These are phyloP conservation scores for Haemorhous mexicanus DNA, from an alignment of 2,113 vertebrate genomes.

Conservation along the genomic window DNA sequence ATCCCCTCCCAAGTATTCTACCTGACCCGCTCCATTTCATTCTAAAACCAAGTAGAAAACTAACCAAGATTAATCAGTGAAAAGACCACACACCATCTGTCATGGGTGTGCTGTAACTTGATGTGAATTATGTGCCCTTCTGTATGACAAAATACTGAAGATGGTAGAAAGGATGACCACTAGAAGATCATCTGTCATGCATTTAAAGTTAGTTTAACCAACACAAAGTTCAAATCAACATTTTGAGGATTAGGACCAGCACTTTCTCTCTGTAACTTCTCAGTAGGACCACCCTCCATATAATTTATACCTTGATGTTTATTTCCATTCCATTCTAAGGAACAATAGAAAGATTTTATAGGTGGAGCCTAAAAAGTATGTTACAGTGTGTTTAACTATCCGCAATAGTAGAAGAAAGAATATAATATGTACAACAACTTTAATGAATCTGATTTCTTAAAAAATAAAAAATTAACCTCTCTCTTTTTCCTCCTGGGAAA, in stretches of 20 bases:
- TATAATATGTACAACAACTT: background rate
- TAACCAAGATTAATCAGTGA: background rate
- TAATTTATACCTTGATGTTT: background rate
- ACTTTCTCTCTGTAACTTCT: background rate
- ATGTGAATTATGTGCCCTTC: background rate
- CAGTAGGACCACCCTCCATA: background rate
- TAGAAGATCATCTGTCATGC: background rate
- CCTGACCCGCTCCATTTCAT: background rate
- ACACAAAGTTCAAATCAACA: background rate
- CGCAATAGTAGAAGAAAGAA: background rate
- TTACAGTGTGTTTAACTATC: background rate
- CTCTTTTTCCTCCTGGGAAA: background rate
- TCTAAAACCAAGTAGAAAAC: background rate
- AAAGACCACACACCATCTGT: background rate
- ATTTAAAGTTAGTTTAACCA: background rate
- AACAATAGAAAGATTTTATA: background rate
- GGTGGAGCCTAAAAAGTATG: background rate
- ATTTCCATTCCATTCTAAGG: background rate
- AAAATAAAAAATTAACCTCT: accelerated
- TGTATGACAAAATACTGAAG: background rate
- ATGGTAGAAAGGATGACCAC: background rate
- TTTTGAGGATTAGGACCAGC: background rate
- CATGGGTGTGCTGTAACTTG: background rate
- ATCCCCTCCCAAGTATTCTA: background rate
- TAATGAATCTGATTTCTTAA: background rate